Evolutionary conservation across 2,888 invertebrate species (phyloP), one percentile per base, ranked within the genome.

Genomic region (Tyria jacobaeae): DNA sequence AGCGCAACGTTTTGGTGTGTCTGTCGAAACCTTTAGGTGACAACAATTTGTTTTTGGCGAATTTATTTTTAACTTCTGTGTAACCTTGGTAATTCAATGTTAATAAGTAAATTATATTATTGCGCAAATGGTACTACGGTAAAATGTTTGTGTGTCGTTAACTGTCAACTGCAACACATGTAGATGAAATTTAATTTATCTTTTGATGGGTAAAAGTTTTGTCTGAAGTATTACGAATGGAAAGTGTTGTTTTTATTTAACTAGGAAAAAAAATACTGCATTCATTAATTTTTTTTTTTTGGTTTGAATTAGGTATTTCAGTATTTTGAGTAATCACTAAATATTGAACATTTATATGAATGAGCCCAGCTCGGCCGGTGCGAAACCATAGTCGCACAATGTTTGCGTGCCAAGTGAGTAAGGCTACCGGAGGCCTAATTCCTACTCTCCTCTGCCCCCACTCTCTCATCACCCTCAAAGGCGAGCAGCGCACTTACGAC

Each of bases 51-150:
- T 44, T 44, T 44, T 21, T 21, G 21, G 21, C 12, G 17, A 51
- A 35, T 44, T 21, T 25, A 34, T 52, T 41, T 35, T 48, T 25
- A 10, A 53, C 39, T 25, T 25, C 15, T n/a, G 10, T 17, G 21
- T 49, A 49, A 49, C 51, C 51, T 51, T 35, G 51, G 51, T 35
- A 21, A 31, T 51, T 51, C 27, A 53, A 64, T 48, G 55, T 41
- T 27, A 64, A 56, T 51, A 21, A 51, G 51, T 35, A 9, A n/a
- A n/a, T n/a, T n/a, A n/a, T n/a, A n/a, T n/a, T 21, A 51, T 21
- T 51, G 34, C 34, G 51, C 51, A 34, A 2, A 34, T 5, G 2
- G 14, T 14, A 15, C 15, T 17, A 14, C 21, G 15, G 14, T 52
- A 52, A 52, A 52, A 21, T 21, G 21, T 21, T 21, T 44, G 12